Evolutionary conservation across 2,797 vertebrate species (phyloP).

Genomic region (Pipistrellus kuhlii): DNA sequence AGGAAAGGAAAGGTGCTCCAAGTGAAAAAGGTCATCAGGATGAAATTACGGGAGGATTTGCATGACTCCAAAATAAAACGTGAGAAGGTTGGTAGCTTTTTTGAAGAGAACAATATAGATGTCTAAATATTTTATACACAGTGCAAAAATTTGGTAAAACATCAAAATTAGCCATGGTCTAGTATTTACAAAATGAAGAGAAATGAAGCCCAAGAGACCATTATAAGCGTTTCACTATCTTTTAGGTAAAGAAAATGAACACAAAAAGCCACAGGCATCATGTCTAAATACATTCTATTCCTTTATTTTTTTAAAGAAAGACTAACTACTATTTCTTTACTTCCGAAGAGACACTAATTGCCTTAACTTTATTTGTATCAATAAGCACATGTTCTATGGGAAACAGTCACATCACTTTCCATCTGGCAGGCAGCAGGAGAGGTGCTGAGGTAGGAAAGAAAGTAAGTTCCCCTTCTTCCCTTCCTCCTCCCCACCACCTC

Average conservation of each 20-base stretch:
- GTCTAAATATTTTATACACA: background rate
- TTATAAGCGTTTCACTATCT: background rate
- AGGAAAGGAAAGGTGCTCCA: background rate
- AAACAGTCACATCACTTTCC: background rate
- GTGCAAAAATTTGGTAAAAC: background rate
- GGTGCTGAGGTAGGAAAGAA: background rate
- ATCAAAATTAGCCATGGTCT: background rate
- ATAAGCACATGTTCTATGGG: background rate
- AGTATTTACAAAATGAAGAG: constrained; percentile 31
- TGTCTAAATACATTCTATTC: background rate
- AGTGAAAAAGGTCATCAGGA: background rate
- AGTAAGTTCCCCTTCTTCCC: background rate
- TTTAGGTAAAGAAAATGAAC: constrained; percentile 6
- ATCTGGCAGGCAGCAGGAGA: background rate
- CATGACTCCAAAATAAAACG: background rate
- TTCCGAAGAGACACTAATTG: background rate
- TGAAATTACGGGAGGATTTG: background rate
- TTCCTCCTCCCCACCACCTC: background rate
- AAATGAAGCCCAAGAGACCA: background rate
- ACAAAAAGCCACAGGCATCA: background rate
- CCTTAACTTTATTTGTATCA: background rate
- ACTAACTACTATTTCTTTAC: background rate
- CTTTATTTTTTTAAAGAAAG: background rate
- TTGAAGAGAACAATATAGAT: background rate
- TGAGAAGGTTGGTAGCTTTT: background rate